Evolutionary conservation across 2,888 invertebrate genomes (phyloP), one percentile per base, ranked within the genome.

Genomic region (Meliscaeva auricollis): DNA sequence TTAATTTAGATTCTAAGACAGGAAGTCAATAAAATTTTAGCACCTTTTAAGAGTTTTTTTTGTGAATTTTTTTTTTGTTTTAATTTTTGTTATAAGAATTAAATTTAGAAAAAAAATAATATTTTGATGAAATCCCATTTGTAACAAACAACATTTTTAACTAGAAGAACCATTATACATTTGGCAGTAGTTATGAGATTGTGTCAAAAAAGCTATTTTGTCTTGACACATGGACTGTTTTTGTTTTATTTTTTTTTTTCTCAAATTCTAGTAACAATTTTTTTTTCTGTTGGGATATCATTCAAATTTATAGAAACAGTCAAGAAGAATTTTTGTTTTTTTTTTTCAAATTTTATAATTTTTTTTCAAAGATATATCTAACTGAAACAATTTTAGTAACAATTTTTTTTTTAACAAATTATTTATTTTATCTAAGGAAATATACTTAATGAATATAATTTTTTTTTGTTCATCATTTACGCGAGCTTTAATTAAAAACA

Each of bases 1-100:
- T 17, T 15, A 50, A 66, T 50, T 50, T 66, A 48, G n/a, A 46
- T 58, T 56, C 62, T 44, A 68, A 66, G 70, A 44, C 70, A 72
- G 72, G 35, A 76, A 76, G 58, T 85, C 35, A 35, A 54, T 52
- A 77, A 80, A 68, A 62, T 70, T 17, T 73, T 85, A 85, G 85
- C 80, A 85, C 85, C 80, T 68, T 69, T 69, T 41, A 35, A 66
- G 64, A 64, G 26, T 64, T 48, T 52, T n/a, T n/a, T n/a, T n/a
- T n/a, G n/a, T n/a, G n/a, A n/a, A n/a, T n/a, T n/a, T n/a, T n/a
- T n/a, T n/a, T 50, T 68, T 74, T 38, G 9, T 72, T 74, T 73
- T 22, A 68, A 13, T 26, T 15, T 15, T 15, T 48, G 20, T 48
- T 64, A 2, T 64, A 66, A 66, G 66, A 32, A 50, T 66, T 66